Evolutionary conservation across 2,888 invertebrate species (phyloP).

Genomic region (Caenorhabditis sp.): DNA sequence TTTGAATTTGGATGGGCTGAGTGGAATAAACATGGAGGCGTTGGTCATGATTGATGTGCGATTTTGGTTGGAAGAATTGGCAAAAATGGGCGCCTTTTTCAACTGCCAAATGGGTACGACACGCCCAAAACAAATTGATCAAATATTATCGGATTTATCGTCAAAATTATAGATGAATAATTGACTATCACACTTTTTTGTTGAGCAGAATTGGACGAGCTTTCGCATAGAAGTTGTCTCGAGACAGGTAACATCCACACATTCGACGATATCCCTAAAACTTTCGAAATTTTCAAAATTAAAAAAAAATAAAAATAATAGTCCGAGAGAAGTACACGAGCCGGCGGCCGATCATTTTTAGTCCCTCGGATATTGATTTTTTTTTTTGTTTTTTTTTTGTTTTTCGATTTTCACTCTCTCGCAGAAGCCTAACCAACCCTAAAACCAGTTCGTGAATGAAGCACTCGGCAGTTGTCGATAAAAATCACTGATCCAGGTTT

Average conservation of each 20-base stretch:
- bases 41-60: neutral
- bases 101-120: neutral
- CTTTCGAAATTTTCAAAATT: neutral
- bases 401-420: no score
- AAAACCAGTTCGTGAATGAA: conserved; percentile 81
- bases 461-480: conserved; percentile 82
- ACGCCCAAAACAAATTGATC: neutral
- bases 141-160: neutral
- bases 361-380: no score
- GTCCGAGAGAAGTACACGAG: neutral
- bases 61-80: neutral
- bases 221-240: conserved; percentile 74
- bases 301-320: neutral
- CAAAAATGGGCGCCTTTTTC: neutral
- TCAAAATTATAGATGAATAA: neutral
- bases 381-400: no score
- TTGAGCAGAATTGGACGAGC: conserved; percentile 41
- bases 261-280: conserved; percentile 77
- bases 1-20: neutral
- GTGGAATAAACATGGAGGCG: neutral
- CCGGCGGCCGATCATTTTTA: no score
- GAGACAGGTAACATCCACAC: conserved; percentile 80
- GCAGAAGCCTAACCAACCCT: conserved; percentile 53
- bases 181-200: no score
- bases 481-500: conserved; percentile 79